Conservation (phyloP, 2,797 vertebrate species). For the Phataginus tetradactyla region DNA sequence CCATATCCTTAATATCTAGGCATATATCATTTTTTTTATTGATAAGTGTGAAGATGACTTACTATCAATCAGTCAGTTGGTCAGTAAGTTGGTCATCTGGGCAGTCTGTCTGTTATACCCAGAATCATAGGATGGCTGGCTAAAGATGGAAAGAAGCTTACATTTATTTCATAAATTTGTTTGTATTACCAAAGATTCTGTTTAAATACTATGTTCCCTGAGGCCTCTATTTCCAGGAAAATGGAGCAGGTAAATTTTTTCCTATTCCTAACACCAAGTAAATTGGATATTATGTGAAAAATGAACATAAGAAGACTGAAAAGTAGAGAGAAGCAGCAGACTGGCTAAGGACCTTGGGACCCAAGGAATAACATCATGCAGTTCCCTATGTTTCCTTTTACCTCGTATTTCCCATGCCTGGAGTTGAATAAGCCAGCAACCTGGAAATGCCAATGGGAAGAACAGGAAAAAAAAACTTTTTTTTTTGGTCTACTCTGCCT, state of each 20-base stretch:
- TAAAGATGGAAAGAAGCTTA: background rate
- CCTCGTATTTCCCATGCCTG: background rate
- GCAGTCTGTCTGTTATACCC: background rate
- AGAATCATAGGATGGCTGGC: background rate
- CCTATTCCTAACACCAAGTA: background rate
- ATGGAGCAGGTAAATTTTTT: background rate
- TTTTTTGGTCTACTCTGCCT: background rate
- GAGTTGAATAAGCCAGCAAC: background rate
- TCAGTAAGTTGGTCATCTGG: background rate
- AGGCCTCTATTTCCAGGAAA: background rate
- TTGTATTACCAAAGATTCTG: background rate
- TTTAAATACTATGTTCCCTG: background rate
- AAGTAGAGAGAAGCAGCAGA: background rate
- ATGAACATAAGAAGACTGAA: background rate
- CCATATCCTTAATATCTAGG: background rate
- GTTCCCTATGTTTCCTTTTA: background rate
- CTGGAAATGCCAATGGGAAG: background rate
- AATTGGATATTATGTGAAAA: background rate
- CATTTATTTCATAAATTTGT: background rate
- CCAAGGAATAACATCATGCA: background rate
- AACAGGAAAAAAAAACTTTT: background rate
- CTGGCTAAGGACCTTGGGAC: background rate
- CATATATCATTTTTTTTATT: background rate
- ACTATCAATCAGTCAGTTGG: background rate
- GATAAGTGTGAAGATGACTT: background rate